These are phyloP conservation scores for Pterophyllum scalare DNA, from an alignment of 2,113 vertebrate genomes.

Conservation along the genomic window DNA sequence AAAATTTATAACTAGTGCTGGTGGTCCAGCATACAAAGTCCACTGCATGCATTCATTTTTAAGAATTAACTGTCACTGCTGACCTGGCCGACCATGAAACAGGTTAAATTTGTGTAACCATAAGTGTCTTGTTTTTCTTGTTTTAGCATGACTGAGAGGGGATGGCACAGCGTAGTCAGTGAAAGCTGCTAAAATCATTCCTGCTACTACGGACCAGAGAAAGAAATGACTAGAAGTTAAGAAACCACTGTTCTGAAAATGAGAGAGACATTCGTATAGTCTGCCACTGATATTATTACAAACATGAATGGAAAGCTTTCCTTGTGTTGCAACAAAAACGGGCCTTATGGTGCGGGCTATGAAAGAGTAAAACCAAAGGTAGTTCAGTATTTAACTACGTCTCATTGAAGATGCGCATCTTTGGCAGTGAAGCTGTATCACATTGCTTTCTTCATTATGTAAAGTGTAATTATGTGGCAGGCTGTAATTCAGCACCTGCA, in stretches of 20 bases:
- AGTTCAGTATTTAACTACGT: slow-evolving; percentile 45
- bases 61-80: no score
- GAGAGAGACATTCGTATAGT: not conserved
- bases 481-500: slow-evolving; percentile 47
- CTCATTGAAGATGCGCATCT: slow-evolving; percentile 49
- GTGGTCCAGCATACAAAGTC: no score
- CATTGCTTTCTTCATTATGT: slow-evolving; percentile 38
- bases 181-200: no score
- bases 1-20: no score
- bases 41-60: no score
- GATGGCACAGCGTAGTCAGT: no score
- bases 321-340: slow-evolving; percentile 1
- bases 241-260: slow-evolving; percentile 1
- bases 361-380: slow-evolving; percentile 10
- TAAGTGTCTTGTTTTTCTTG: no score
- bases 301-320: not conserved
- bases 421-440: slow-evolving; percentile 27
- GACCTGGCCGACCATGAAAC: no score
- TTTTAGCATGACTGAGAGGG: no score
- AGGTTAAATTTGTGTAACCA: no score
- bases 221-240: not conserved
- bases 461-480: slow-evolving; percentile 41
- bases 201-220: not conserved
- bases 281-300: not conserved
- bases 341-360: not conserved